These are phyloP conservation scores for Hippocampus mohnikei DNA, from an alignment of 2,113 vertebrate genomes.

Conservation along the genomic window DNA sequence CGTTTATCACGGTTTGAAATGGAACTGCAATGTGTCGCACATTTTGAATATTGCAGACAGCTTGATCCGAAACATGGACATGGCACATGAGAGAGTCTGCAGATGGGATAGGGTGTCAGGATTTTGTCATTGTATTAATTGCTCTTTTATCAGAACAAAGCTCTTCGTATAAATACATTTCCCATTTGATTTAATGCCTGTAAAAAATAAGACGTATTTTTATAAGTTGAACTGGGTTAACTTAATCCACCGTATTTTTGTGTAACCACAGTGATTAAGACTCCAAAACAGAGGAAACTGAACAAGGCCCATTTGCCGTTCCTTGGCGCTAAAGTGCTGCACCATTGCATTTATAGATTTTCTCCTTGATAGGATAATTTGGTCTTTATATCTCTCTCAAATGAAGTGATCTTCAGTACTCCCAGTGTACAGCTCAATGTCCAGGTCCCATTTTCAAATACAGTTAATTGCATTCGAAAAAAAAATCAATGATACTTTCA, in stretches of 20 bases:
- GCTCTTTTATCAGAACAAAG: too few relatives aligned
- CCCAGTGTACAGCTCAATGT: slow-evolving; percentile 48
- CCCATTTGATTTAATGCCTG: too few relatives aligned
- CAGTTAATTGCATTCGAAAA: slow-evolving; percentile 70
- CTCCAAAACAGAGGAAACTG: slow-evolving; percentile 44
- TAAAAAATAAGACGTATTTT: neutral
- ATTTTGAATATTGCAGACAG: too few relatives aligned
- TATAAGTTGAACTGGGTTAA: neutral
- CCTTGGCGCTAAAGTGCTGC: slow-evolving; percentile 49
- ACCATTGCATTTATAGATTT: slow-evolving; percentile 76
- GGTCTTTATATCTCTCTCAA: slow-evolving; percentile 70
- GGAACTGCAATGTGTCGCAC: too few relatives aligned
- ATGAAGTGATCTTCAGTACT: slow-evolving; percentile 68
- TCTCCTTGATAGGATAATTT: slow-evolving; percentile 74
- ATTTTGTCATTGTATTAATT: too few relatives aligned
- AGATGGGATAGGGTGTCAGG: too few relatives aligned
- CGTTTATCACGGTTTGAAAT: too few relatives aligned
- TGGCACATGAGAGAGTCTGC: too few relatives aligned
- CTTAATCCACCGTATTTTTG: slow-evolving; percentile 8
- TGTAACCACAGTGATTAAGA: slow-evolving; percentile 36
- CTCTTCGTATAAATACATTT: too few relatives aligned
- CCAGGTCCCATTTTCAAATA: slow-evolving; percentile 63
- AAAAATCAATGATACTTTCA: slow-evolving; percentile 70
- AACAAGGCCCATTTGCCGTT: slow-evolving; percentile 61
- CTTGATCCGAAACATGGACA: too few relatives aligned